Evolutionary conservation across 2,113 vertebrate species (phyloP).

Genomic region (Sinocyclocheilus anophthalmus): DNA sequence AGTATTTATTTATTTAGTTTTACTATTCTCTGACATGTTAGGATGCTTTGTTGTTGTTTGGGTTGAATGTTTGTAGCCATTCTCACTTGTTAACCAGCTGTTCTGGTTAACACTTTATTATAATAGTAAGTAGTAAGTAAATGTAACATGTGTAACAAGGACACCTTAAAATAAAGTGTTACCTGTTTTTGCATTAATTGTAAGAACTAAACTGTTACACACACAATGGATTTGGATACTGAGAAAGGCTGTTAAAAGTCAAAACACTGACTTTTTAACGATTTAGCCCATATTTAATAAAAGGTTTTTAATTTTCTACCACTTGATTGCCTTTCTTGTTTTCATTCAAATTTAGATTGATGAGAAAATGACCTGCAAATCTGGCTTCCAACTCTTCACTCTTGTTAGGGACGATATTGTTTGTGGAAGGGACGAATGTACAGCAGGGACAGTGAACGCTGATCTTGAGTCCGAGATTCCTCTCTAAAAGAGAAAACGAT

Average conservation of each 20-base stretch:
- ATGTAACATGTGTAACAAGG: no score
- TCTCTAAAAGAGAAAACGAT: constrained; percentile 76
- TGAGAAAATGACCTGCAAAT: constrained; percentile 86
- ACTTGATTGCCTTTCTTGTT: neutral
- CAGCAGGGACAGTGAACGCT: constrained; percentile 98
- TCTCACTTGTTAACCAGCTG: no score
- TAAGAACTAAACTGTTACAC: no score
- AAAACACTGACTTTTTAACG: no score
- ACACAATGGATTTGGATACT: neutral
- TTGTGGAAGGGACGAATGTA: constrained; percentile 93
- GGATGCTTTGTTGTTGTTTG: no score
- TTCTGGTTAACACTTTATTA: no score
- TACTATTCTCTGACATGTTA: no score
- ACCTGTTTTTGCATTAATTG: neutral
- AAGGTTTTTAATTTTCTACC: neutral
- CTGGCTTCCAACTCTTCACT: constrained; percentile 95
- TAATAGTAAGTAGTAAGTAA: no score
- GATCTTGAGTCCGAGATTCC: constrained; percentile 94
- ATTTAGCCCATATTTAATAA: neutral
- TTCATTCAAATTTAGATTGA: neutral
- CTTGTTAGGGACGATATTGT: constrained; percentile 97
- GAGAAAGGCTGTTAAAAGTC: neutral
- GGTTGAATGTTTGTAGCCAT: no score
- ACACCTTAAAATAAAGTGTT: no score
- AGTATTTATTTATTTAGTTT: no score